Evolutionary conservation across 2,113 vertebrate genomes (phyloP), one percentile per base, ranked within the genome.

Genomic region (Dicrurus megarhynchus): DNA sequence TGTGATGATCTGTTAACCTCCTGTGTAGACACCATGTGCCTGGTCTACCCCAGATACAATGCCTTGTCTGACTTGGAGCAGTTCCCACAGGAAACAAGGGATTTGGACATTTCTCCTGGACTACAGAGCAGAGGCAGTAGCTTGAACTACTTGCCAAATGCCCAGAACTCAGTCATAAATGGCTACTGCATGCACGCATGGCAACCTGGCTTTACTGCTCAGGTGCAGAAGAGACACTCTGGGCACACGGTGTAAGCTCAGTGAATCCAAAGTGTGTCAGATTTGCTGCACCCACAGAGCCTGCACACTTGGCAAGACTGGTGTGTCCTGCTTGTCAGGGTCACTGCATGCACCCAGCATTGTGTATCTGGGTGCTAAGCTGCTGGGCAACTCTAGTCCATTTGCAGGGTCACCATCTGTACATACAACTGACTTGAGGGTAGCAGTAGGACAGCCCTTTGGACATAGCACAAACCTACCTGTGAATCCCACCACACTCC

Each of bases 341-440:
- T 26, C 53, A 35, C 5, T 46, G 28, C 35, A 46, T 0, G 0
- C 13, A 13, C 30, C 44, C 27, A 56, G 41, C 22, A 67, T 1
- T 10, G 3, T 7, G 16, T 7, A 55, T 28, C 67, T 79, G 41
- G 18, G 11, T 64, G 30, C 39, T 61, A 33, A 87, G 60, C 30
- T 74, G 22, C n/a, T 30, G 52, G 28, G 19, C 19, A 59, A 10
- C 35, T 49, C 16, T 76, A 69, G 27, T 39, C n/a, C 16, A 21
- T 44, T 52, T 74, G 37, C 50, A 56, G 33, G 18, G 33, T 76
- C 30, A 32, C 37, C 27, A 17, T 41, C 59, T 46, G 59, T 30
- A 64, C 32, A 4, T 21, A n/a, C 7, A 42, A 35, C 5, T 73
- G n/a, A 57, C 24, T 26, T 35, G 16, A 74, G 28, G 13, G 32